Evolutionary conservation across 2,888 invertebrate genomes (phyloP), one percentile per base, ranked within the genome.

Genomic region (Bellardia pandia): DNA sequence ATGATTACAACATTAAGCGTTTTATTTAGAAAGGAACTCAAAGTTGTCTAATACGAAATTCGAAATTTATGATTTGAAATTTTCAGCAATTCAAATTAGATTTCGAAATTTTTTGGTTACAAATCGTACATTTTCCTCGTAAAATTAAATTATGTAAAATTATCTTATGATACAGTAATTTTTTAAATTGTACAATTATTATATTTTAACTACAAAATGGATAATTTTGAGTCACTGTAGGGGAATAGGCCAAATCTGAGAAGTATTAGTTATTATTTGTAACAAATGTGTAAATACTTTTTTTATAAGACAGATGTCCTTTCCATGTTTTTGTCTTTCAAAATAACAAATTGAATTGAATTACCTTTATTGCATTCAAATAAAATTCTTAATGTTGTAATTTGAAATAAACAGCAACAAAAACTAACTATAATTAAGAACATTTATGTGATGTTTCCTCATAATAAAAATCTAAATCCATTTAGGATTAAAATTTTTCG

Each of bases 381-480:
- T 74, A 69, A 76, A 77, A 62, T 56, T 45, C 64, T 71, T 71
- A 72, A 53, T 83, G 83, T 83, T 83, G 83, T 64, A 71, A 45
- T 48, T 64, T 51, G 30, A 37, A 16, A 53, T 30, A 8, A 30
- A 51, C 76, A 71, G 51, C 76, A 74, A 79, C 37, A 85, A 75
- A 74, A 88, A 87, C 71, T 74, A 69, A 75, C 64, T 72, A 76
- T 64, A 53, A 66, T 68, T 84, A 84, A 85, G 78, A 77, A 84
- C 53, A 78, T 82, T 88, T 74, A 88, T 89, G 89, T 88, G 88
- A 88, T 89, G 86, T 89, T 86, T 68, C 62, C 75, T 78, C 74
- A 87, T 86, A 88, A 86, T 76, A 71, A 72, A 58, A 82, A 72
- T 77, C 13, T 72, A 78, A 51, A 76, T 66, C 78, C 71, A 68